A percentile compares a stretch with the other conserved stretches of the same genome.
These are phyloP conservation scores for Clarias pachynema DNA, from an alignment of 2,797 vertebrate genomes.

Conservation along the genomic window DNA sequence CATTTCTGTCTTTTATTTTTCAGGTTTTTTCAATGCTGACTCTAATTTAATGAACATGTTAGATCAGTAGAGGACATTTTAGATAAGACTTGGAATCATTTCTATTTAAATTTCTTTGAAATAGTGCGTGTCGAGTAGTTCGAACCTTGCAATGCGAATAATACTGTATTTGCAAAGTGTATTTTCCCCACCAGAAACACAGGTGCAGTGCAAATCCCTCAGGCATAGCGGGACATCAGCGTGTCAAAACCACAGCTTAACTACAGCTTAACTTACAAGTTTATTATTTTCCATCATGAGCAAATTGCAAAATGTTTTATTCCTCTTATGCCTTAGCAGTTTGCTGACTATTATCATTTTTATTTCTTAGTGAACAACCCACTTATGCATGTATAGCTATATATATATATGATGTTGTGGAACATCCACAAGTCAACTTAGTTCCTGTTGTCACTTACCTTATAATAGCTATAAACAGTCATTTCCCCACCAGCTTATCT, in stretches of 20 bases:
- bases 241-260: constrained; percentile 39
- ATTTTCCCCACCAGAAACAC: constrained; percentile 16
- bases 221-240: constrained; percentile 8
- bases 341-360: neutral
- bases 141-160: neutral
- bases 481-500: neutral
- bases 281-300: neutral
- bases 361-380: too few species aligned
- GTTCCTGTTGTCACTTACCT: neutral
- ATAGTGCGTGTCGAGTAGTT: neutral
- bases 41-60: neutral
- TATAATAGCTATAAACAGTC: neutral
- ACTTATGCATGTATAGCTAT: neutral
- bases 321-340: neutral
- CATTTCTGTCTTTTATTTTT: constrained; percentile 11
- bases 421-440: neutral
- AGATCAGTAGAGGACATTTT: neutral
- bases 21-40: neutral
- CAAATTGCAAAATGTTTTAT: neutral
- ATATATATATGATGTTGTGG: neutral
- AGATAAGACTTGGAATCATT: neutral
- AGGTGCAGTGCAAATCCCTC: constrained; percentile 41
- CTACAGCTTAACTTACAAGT: neutral
- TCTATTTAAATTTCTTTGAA: neutral
- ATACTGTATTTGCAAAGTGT: neutral